phyloP scores from a whole-genome alignment of 2,113 vertebrate genomes.

The Myocastor coypus region DNA sequence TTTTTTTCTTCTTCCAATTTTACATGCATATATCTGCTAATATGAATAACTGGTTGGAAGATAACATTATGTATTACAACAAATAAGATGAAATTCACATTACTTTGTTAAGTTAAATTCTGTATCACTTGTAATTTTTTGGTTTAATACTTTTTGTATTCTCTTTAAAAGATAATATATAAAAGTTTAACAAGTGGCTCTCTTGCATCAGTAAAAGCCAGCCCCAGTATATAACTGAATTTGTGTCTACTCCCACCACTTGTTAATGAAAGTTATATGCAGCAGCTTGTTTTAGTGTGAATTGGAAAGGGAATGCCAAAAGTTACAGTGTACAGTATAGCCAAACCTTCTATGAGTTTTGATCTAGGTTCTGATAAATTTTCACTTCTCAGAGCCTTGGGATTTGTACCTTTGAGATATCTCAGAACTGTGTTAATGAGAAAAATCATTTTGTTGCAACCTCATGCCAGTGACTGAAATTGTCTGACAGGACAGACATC shows the following conservation, averaged over 20 bases:
- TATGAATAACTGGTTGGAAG: no score
- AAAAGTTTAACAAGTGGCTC: neutral
- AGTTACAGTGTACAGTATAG: constrained; percentile 11
- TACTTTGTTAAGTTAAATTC: no score
- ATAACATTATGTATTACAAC: no score
- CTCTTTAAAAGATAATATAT: no score
- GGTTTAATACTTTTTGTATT: no score
- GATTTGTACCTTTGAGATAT: neutral
- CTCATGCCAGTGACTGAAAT: neutral
- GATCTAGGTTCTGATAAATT: neutral
- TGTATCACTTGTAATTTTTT: no score
- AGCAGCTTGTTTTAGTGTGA: constrained; percentile 16
- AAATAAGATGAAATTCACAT: no score
- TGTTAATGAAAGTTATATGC: neutral
- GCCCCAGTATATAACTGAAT: neutral
- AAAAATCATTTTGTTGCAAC: constrained; percentile 36
- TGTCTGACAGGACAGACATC: neutral
- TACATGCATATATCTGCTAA: no score
- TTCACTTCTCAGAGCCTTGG: neutral
- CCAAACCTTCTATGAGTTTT: constrained; percentile 4
- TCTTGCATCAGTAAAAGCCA: neutral
- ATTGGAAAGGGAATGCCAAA: neutral
- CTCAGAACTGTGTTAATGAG: neutral
- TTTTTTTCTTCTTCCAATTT: no score
- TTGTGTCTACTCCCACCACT: neutral